Base-by-base conservation (phyloP, 2,113 vertebrate genomes). In the Boleophthalmus pectinirostris region DNA sequence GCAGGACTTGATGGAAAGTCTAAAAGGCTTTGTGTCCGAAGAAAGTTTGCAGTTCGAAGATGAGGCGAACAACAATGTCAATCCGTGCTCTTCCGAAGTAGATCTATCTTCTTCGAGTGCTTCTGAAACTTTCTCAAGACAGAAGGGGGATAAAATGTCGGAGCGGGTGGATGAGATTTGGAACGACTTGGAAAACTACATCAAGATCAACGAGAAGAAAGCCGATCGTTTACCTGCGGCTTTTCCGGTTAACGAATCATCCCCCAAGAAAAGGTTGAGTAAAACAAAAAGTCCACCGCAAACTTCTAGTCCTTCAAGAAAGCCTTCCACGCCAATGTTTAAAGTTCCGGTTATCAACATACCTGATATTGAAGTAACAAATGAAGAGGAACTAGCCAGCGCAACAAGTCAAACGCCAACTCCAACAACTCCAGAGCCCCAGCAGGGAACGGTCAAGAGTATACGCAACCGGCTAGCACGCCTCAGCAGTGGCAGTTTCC, bases 101-200 rank as follows among this genome's bases (percentile, higher is more conserved):
- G 93, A 95, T 54, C 92, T 92, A 33, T 85, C 92, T 12, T 94
- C 95, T 3, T 93, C 87, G 0, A 82, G 94, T 57, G 92, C 92
- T 51, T 94, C 95, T 0, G 93, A 94, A 80, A 94, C 92, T 0
- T 58, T 91, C 0, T 90, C 93, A 0, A 94, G 93, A 46, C 89
- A 82, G 49, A 87, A 91, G 13, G 93, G 95, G 2, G 95, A 96
- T 67, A 95, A 94, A 70, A 93, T 96, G 86, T 97, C 97, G 0
- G 96, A 98, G 83, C 94, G 95, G 79, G 97, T 97, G 0, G 96
- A 98, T 2, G 96, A 98, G 86, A 98, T 99, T 88, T 99, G 98
- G 97, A 97, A 96, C 1, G 98, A 99, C 76, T 87, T 99, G 70
- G 98, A 99, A 89, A 98, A 98, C 83, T 99, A 99, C 89, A 99